Conservation (phyloP, 2,797 vertebrate genomes). For the Delichon dasypus region DNA sequence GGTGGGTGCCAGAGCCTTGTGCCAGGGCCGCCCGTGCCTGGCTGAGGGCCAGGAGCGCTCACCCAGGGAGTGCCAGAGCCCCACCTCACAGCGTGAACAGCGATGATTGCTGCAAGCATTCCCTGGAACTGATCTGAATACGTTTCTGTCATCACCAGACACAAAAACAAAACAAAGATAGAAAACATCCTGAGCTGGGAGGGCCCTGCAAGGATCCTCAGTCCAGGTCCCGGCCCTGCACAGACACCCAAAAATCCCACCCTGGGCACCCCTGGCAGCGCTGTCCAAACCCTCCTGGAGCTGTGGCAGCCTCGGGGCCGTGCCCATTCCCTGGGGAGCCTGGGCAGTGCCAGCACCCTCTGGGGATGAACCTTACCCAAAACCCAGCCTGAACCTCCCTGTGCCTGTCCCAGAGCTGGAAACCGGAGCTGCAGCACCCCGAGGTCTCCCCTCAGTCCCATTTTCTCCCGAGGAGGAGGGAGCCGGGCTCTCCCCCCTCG, state of each 20-base stretch:
- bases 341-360: not conserved
- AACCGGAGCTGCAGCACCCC: rapidly evolving
- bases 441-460: not conserved
- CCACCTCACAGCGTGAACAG: not conserved
- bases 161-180: no score
- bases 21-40: not conserved
- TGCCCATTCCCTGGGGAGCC: not conserved
- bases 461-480: no score
- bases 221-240: rapidly evolving
- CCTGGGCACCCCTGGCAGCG: not conserved
- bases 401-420: not conserved
- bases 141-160: not conserved
- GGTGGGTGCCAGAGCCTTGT: no score
- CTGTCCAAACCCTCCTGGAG: rapidly evolving
- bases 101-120: not conserved
- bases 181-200: not conserved
- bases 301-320: rapidly evolving
- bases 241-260: no score
- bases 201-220: not conserved
- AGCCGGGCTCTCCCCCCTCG: no score
- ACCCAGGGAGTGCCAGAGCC: not conserved
- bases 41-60: not conserved
- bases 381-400: rapidly evolving
- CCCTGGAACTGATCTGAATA: not conserved
- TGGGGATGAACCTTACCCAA: rapidly evolving